Evolutionary conservation across 2,113 vertebrate genomes (phyloP).

Genomic region (Indicator indicator): DNA sequence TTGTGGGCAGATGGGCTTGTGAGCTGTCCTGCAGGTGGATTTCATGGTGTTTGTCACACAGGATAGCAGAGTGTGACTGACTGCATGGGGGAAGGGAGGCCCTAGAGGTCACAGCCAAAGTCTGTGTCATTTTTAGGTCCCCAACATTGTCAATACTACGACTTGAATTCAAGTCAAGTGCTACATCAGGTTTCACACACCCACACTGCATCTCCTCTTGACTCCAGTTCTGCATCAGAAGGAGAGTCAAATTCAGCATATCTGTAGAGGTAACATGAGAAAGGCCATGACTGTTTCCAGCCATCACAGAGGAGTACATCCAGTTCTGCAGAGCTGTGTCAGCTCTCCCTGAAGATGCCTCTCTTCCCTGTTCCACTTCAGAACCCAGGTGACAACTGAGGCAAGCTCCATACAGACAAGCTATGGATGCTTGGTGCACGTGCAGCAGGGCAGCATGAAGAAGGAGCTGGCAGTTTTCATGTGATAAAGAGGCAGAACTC

Average conservation of each 20-base stretch:
- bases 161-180: background rate
- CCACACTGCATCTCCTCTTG: background rate
- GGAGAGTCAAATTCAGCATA: background rate
- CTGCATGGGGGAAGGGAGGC: background rate
- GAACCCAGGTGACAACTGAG: background rate
- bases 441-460: background rate
- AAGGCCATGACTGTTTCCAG: background rate
- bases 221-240: background rate
- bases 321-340: background rate
- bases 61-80: background rate
- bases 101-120: background rate
- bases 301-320: background rate
- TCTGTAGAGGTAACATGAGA: background rate
- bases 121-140: background rate
- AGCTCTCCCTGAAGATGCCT: background rate
- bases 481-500: background rate
- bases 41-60: background rate
- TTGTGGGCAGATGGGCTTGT: background rate
- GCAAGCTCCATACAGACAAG: background rate
- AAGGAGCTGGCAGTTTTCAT: background rate
- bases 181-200: background rate
- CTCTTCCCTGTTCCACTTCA: background rate
- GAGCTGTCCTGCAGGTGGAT: background rate
- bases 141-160: background rate
- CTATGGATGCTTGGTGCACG: background rate